phyloP scores from a whole-genome alignment of 37 sponge, comb jelly and placozoan genomes.

The Mnemiopsis leidyi region DNA sequence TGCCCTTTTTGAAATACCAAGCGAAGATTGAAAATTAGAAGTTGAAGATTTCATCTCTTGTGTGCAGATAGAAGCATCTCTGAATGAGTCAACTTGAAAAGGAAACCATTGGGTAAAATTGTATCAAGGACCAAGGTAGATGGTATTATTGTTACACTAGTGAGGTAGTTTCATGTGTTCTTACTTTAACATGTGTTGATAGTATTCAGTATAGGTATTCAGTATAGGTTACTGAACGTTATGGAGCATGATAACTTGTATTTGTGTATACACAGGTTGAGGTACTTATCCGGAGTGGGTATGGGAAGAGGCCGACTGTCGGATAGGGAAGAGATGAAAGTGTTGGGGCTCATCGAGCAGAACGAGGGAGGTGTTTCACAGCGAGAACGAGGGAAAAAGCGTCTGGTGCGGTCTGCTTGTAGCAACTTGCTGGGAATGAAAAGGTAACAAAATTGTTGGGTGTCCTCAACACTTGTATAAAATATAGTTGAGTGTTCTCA shows the following conservation, averaged over 20 bases:
- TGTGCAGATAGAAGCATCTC: too few species aligned
- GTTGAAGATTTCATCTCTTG: too few species aligned
- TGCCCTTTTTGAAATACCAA: too few species aligned
- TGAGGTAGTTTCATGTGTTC: too few species aligned
- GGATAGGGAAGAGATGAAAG: not conserved
- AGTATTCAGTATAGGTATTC: too few species aligned
- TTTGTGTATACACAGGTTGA: not conserved
- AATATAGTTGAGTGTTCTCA: not conserved
- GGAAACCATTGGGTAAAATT: too few species aligned
- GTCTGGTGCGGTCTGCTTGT: not conserved
- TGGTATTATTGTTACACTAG: too few species aligned
- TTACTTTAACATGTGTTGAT: too few species aligned
- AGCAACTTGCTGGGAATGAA: not conserved
- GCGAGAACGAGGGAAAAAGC: not conserved
- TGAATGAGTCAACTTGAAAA: too few species aligned
- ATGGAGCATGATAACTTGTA: not conserved
- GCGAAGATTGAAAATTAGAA: too few species aligned
- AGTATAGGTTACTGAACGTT: too few species aligned
- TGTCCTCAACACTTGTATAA: not conserved
- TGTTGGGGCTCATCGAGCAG: not conserved
- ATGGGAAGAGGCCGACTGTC: not conserved
- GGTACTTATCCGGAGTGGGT: not conserved
- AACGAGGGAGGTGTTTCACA: not conserved
- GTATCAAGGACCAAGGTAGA: too few species aligned
- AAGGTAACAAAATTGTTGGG: not conserved